Evolutionary conservation across 2,888 invertebrate species (phyloP).

Genomic region (Ceratothoa steindachneri): DNA sequence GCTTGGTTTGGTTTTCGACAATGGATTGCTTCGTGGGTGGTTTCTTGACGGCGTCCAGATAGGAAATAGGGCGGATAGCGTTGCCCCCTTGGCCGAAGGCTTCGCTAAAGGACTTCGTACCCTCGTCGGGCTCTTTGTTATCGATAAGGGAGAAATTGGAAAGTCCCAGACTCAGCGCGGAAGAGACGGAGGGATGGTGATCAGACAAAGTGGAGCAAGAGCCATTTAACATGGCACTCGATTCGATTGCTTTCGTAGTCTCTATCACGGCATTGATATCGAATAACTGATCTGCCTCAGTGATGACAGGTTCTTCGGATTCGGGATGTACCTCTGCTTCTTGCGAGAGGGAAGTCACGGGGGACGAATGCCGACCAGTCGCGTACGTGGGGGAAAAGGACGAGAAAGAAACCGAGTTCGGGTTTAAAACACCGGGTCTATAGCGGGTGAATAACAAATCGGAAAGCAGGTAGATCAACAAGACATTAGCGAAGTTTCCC

Average conservation of each 20-base stretch:
- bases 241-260: slow-evolving; percentile 2
- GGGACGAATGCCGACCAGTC: background rate
- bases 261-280: background rate
- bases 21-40: slow-evolving; percentile 28
- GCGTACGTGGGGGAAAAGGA: background rate
- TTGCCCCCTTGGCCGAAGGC: slow-evolving; percentile 19
- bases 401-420: background rate
- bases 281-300: background rate
- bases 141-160: slow-evolving; percentile 34
- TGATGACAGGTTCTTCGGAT: background rate
- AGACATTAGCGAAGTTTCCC: slow-evolving; percentile 45
- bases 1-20: slow-evolving; percentile 23
- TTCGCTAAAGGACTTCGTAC: background rate
- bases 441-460: slow-evolving; percentile 27
- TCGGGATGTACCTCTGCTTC: background rate
- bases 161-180: slow-evolving; percentile 33
- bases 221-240: background rate
- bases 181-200: slow-evolving; percentile 11
- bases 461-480: slow-evolving; percentile 43
- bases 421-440: background rate
- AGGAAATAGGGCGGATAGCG: slow-evolving; percentile 34
- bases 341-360: background rate
- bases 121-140: slow-evolving; percentile 16
- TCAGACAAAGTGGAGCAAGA: background rate
- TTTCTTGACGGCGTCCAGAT: slow-evolving; percentile 46